A percentile compares a stretch with the other conserved stretches of the same genome.
Evolutionary conservation across 2,888 invertebrate genomes (phyloP).

Genomic region (Melikaiella ostensackeni): DNA sequence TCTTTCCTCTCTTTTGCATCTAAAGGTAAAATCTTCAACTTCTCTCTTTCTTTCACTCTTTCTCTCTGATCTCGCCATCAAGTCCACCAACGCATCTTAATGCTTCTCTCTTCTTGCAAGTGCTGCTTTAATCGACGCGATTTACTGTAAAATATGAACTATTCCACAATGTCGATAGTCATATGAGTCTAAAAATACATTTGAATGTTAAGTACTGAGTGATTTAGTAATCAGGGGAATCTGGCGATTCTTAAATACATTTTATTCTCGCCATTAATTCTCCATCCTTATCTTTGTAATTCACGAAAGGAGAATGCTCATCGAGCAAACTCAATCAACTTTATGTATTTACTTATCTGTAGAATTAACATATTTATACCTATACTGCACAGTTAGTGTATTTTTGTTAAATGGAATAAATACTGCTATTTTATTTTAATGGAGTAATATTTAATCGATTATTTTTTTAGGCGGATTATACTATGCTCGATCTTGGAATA

Average conservation of each 20-base stretch:
- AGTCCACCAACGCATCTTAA: constrained; percentile 38
- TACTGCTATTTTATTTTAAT: neutral
- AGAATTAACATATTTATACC: neutral
- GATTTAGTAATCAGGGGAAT: constrained; percentile 35
- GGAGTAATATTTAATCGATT: neutral
- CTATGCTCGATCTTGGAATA: no score
- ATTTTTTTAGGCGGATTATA: no score
- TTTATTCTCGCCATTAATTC: constrained; percentile 36
- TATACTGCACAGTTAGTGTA: no score
- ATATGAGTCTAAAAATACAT: constrained; percentile 32
- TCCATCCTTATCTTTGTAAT: constrained; percentile 25
- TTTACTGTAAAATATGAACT: constrained; percentile 37
- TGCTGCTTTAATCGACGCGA: constrained; percentile 29
- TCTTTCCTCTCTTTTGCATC: constrained; percentile 42
- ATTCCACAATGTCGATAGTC: constrained; percentile 37
- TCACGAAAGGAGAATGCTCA: constrained; percentile 26
- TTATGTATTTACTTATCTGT: constrained; percentile 4
- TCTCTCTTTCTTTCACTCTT: constrained; percentile 14
- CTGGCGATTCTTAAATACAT: constrained; percentile 28
- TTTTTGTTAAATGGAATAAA: neutral
- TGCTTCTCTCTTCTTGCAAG: constrained; percentile 18
- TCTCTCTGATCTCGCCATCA: constrained; percentile 5
- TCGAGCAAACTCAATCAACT: constrained; percentile 18
- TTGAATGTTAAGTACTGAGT: constrained; percentile 32
- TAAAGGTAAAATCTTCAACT: constrained; percentile 19